A percentile compares a stretch with the other conserved stretches of the same genome.
phyloP scores from a whole-genome alignment of 92 coral and sea anemone genomes.

The Isaurus tuberculatus region DNA sequence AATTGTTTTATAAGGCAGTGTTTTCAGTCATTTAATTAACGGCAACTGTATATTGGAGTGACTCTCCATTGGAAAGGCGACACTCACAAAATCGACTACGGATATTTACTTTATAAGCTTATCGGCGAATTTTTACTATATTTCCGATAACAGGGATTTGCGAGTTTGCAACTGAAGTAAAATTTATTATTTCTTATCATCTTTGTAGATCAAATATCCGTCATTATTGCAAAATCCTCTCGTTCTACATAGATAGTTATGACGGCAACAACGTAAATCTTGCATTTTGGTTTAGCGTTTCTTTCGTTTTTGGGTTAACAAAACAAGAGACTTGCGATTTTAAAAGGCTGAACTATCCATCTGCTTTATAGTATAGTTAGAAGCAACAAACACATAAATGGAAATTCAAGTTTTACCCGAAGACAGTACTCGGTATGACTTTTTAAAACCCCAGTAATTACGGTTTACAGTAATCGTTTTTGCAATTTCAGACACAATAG shows the following conservation, averaged over 20 bases:
- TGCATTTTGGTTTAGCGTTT: too few species aligned
- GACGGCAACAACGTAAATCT: too few species aligned
- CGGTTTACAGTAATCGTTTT: too few species aligned
- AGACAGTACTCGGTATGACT: too few species aligned
- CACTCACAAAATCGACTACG: slow-evolving; percentile 5
- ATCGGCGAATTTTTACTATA: slow-evolving; percentile 11
- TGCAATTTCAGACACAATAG: too few species aligned
- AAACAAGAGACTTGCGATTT: too few species aligned
- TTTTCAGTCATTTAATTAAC: slow-evolving; percentile 40
- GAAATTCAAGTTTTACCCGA: too few species aligned
- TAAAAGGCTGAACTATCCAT: too few species aligned
- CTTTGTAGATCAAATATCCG: slow-evolving; percentile 18
- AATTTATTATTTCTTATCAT: slow-evolving; percentile 12
- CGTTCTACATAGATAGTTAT: background rate
- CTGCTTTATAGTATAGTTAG: too few species aligned
- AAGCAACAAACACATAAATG: too few species aligned
- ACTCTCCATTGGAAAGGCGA: background rate
- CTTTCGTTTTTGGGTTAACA: too few species aligned
- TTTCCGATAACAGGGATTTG: background rate
- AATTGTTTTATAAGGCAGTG: slow-evolving; percentile 21
- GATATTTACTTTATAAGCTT: slow-evolving; percentile 2
- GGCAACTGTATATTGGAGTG: slow-evolving; percentile 21
- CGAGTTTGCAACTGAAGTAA: background rate
- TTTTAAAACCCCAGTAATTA: too few species aligned
- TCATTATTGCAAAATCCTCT: background rate